Percentiles rank a stretch among this genome's conserved stretches.
Evolutionary conservation across 64 coral and sea anemone species (phyloP).

Genomic region (Pachyseris speciosa): DNA sequence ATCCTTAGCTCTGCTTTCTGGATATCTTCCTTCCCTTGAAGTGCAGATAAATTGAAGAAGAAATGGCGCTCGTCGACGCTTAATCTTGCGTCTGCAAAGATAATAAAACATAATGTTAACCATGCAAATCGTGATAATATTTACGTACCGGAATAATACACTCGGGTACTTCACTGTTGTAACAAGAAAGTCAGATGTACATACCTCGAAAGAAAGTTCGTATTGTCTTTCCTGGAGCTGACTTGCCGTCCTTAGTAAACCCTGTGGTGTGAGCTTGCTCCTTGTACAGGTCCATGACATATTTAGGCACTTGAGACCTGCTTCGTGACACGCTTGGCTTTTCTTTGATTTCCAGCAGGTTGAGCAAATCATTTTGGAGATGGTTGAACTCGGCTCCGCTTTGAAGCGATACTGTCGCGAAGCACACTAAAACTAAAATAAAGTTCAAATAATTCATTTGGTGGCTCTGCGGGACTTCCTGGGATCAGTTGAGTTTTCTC

Average conservation of each 20-base stretch:
- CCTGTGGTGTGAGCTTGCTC: slow-evolving; percentile 71
- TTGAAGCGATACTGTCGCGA: slow-evolving; percentile 52
- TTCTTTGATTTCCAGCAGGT: slow-evolving; percentile 79
- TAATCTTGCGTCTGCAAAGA: slow-evolving; percentile 9
- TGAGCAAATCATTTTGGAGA: slow-evolving; percentile 81
- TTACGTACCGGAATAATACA: slow-evolving; percentile 10
- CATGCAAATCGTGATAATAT: slow-evolving; percentile 25
- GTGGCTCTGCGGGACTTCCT: slow-evolving; percentile 49
- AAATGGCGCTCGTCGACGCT: slow-evolving; percentile 58
- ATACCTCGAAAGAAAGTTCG: slow-evolving; percentile 95
- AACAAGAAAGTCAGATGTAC: slow-evolving; percentile 40
- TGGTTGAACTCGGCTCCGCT: slow-evolving; percentile 41
- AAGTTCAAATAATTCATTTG: slow-evolving; percentile 63
- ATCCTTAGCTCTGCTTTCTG: slow-evolving; percentile 76
- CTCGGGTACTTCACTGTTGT: background rate
- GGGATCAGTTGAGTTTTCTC: background rate
- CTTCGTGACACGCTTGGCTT: slow-evolving; percentile 80
- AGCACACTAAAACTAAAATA: slow-evolving; percentile 60
- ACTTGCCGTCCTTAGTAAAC: slow-evolving; percentile 67
- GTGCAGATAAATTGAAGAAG: slow-evolving; percentile 83
- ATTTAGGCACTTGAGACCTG: slow-evolving; percentile 82
- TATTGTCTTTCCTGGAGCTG: slow-evolving; percentile 68
- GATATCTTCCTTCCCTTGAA: slow-evolving; percentile 61
- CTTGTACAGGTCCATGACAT: slow-evolving; percentile 86
- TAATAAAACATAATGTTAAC: slow-evolving; percentile 49